A percentile compares a stretch with the other conserved stretches of the same genome.
Conservation (phyloP, 2,113 vertebrate genomes). For the Perccottus glenii region DNA sequence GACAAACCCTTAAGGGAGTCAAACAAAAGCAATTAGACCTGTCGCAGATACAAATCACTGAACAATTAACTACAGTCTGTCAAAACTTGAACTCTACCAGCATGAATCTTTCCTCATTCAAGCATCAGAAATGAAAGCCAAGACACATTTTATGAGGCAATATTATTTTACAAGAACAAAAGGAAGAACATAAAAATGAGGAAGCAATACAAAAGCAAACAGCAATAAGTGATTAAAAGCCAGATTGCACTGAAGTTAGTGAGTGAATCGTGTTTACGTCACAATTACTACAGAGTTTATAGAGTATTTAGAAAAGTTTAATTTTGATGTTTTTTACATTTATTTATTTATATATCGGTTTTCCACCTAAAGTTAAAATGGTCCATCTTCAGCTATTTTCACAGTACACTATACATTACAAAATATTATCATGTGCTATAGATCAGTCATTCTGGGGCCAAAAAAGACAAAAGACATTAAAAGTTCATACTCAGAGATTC, state of each 20-base stretch:
- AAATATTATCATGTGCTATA: no score
- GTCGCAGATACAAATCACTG: slow-evolving; percentile 47
- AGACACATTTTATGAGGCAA: neutral
- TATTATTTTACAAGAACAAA: slow-evolving; percentile 28
- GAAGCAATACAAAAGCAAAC: slow-evolving; percentile 36
- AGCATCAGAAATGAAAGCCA: neutral
- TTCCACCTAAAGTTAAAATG: no score
- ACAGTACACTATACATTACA: no score
- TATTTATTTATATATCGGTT: no score
- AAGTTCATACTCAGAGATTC: slow-evolving; percentile 53
- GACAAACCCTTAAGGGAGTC: slow-evolving; percentile 9
- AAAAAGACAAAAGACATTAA: slow-evolving; percentile 24
- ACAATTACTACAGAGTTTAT: neutral
- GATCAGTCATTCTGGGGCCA: no score
- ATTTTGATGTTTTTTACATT: no score
- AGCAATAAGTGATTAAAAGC: slow-evolving; percentile 23
- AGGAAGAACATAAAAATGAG: slow-evolving; percentile 35
- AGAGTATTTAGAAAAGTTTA: no score
- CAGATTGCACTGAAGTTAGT: neutral
- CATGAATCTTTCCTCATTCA: neutral
- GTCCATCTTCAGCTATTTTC: no score
- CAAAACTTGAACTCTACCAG: neutral
- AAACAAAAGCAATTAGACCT: slow-evolving; percentile 31
- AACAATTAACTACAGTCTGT: slow-evolving; percentile 50
- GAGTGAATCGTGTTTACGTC: neutral